Base-by-base conservation (phyloP, 2,797 vertebrate species). In the Spheniscus humboldti region DNA sequence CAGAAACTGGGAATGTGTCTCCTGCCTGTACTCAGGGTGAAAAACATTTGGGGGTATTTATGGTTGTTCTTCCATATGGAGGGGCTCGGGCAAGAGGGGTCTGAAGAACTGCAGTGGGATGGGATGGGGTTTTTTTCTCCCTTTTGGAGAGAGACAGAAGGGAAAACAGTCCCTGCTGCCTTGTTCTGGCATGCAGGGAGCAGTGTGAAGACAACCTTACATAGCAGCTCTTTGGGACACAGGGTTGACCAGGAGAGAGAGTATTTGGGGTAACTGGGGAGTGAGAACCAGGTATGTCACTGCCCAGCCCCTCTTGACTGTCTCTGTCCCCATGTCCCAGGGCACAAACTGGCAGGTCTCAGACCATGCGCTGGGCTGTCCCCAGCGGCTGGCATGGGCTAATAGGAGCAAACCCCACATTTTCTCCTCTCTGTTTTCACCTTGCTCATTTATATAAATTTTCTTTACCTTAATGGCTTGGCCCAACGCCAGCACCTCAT, bases 401-500 rank as follows among this genome's bases (percentile, higher is more conserved):
- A 19, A 30, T 23, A 25, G 76, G 11, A 53, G 33, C 31, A 66
- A 55, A 30, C 33, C 15, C 20, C 39, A 30, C 15, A 1, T 14
- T 30, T 35, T 66, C 31, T 55, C 50, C 62, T 41, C 37, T 41
- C 24, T 14, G 9, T 35, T 66, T 66, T 18, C 25, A 31, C 31
- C 39, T 64, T 23, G 35, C 50, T 55, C 3, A 0, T 35, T 55
- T 30, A 56, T 14, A 24, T 12, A 10, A 3, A 3, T 53, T 25
- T 60, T 7, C 45, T 86, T 73, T 47, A 19, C 14, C 20, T 16
- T 39, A 31, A 63, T 6, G 16, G 55, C 52, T 48, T n/a, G 43
- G 43, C 50, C 55, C 45, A 27, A 0, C 4, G 7, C 31, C 86
- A 74, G 13, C 57, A 47, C 16, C 31, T 57, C 0, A 0, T 13